These are phyloP conservation scores for Trichonephila clavata DNA, from an alignment of 1,140 invertebrate genomes.

Conservation along the genomic window DNA sequence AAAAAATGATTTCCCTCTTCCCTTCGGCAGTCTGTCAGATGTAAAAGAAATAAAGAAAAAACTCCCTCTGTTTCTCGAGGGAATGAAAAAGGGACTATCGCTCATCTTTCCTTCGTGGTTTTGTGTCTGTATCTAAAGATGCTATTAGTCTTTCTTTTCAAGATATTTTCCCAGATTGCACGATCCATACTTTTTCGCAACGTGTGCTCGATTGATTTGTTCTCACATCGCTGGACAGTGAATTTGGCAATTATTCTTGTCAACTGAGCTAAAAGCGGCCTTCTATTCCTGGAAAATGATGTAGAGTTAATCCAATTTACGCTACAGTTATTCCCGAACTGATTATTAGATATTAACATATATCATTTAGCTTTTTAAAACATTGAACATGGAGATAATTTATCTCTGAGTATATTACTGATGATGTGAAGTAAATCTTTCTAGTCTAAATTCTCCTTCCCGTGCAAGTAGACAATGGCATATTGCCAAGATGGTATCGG, in stretches of 20 bases:
- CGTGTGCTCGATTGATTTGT: background rate
- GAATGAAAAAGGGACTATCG: background rate
- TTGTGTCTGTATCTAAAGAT: background rate
- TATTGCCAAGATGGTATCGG: background rate
- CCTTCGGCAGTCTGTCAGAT: background rate
- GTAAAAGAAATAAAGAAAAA: background rate
- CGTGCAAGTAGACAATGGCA: background rate
- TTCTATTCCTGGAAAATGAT: too few species aligned
- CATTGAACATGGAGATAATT: background rate
- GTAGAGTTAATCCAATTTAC: too few species aligned
- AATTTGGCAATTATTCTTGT: background rate
- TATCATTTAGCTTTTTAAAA: background rate
- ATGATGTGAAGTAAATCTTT: background rate
- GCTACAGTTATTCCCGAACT: too few species aligned
- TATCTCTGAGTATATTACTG: background rate
- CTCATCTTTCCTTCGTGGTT: background rate
- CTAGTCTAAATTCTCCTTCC: background rate
- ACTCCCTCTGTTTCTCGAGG: background rate
- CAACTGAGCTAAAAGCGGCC: background rate
- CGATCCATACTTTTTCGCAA: background rate
- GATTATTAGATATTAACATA: background rate
- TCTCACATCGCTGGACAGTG: background rate
- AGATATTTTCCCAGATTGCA: background rate
- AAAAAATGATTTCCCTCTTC: background rate
- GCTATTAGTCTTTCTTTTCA: background rate